phyloP scores from a whole-genome alignment of 2,888 invertebrate species.

The Polydesmus complanatus region DNA sequence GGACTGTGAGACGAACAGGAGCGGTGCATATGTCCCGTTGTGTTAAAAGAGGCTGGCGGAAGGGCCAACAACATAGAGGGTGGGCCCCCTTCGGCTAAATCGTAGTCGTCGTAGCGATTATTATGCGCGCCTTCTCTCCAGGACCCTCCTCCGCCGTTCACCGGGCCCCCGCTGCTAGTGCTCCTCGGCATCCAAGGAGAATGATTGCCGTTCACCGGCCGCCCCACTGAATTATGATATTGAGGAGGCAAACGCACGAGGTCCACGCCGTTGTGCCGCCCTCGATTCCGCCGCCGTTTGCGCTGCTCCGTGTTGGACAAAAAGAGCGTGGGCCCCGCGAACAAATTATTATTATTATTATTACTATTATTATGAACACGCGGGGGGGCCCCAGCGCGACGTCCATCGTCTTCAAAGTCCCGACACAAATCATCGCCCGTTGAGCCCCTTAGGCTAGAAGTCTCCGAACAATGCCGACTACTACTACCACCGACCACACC shows the following conservation, averaged over 20 bases:
- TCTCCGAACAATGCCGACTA: constrained; percentile 13
- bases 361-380: constrained; percentile 28
- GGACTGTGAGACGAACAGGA: neutral
- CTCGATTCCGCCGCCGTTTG: neutral
- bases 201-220: neutral
- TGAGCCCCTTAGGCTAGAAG: constrained; percentile 19
- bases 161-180: neutral
- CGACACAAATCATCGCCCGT: constrained; percentile 21
- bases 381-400: constrained; percentile 34
- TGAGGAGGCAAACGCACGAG: neutral
- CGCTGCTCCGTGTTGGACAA: neutral
- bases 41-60: neutral
- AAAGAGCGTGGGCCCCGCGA: neutral
- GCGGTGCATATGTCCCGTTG: neutral
- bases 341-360: neutral
- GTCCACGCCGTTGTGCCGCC: neutral
- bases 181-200: neutral
- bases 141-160: neutral
- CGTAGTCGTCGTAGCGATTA: neutral
- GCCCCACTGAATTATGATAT: neutral
- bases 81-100: neutral
- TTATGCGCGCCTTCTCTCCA: neutral
- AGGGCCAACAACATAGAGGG: neutral
- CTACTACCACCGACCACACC: neutral
- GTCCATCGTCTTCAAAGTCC: constrained; percentile 20